Evolutionary conservation across 2,888 invertebrate species (phyloP).

Genomic region (Leucophenga maculata): DNA sequence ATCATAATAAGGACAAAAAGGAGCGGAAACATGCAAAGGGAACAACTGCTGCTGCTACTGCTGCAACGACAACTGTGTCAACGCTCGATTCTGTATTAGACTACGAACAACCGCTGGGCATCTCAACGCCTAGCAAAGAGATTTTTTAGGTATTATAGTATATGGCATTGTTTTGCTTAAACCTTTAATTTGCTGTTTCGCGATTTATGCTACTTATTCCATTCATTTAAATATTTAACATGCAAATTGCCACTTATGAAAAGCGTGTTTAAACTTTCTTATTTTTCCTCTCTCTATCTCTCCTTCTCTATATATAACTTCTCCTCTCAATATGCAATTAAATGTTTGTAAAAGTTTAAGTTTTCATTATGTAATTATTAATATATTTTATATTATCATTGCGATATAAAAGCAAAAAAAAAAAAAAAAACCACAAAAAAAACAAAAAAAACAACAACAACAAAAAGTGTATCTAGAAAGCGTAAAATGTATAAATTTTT

Average conservation of each 20-base stretch:
- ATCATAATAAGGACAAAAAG: constrained; percentile 44
- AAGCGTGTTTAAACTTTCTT: no score
- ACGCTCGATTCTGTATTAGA: constrained; percentile 70
- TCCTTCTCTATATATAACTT: no score
- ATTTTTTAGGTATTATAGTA: constrained; percentile 74
- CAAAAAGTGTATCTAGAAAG: not conserved
- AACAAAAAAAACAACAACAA: not conserved
- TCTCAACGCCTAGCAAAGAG: constrained; percentile 93
- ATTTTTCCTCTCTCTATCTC: no score
- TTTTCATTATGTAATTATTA: not conserved
- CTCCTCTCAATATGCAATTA: no score
- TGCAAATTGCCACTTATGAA: no score
- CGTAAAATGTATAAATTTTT: no score
- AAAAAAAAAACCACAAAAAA: not conserved
- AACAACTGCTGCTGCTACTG: not conserved
- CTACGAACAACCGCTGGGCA: constrained; percentile 92
- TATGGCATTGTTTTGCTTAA: not conserved
- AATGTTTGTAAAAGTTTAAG: no score
- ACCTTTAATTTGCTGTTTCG: not conserved
- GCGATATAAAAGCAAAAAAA: constrained; percentile 7
- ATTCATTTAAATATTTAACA: no score
- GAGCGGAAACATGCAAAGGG: constrained; percentile 61
- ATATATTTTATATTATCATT: constrained; percentile 9
- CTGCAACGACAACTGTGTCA: constrained; percentile 71
- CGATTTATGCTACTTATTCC: no score